Evolutionary conservation across 2,113 vertebrate genomes (phyloP).

Genomic region (Oryzias curvinotus): DNA sequence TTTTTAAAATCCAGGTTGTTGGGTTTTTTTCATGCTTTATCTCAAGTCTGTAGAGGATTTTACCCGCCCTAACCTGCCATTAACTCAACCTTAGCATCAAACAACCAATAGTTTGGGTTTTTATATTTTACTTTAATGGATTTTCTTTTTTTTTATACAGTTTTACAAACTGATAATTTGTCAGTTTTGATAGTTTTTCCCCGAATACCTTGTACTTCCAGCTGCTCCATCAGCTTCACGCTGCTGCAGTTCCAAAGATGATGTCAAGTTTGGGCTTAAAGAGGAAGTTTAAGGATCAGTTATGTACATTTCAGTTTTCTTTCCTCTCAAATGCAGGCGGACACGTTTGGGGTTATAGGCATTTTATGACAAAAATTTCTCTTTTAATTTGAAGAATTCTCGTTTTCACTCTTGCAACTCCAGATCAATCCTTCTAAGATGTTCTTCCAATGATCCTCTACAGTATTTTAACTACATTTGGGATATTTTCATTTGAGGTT

Average conservation of each 20-base stretch:
- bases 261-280: too few relatives aligned
- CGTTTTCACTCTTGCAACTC: not conserved
- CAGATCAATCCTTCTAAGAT: slow-evolving; percentile 11
- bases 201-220: too few relatives aligned
- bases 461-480: slow-evolving; percentile 27
- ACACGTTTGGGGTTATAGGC: too few relatives aligned
- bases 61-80: slow-evolving; percentile 29
- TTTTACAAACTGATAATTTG: not conserved
- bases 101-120: not conserved
- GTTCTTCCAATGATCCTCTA: slow-evolving; percentile 75
- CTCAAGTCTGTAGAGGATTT: slow-evolving; percentile 52
- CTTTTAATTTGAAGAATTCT: too few relatives aligned
- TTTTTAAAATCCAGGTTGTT: slow-evolving; percentile 7
- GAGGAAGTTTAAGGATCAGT: too few relatives aligned
- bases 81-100: not conserved
- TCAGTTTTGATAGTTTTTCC: too few relatives aligned
- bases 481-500: slow-evolving; percentile 1
- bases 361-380: too few relatives aligned
- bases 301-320: too few relatives aligned
- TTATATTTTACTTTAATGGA: not conserved
- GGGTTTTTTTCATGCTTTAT: slow-evolving; percentile 37
- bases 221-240: too few relatives aligned
- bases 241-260: too few relatives aligned
- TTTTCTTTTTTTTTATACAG: not conserved
- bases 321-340: too few relatives aligned